Evolutionary conservation across 2,113 vertebrate species (phyloP).

Genomic region (Macroglossus sobrinus): DNA sequence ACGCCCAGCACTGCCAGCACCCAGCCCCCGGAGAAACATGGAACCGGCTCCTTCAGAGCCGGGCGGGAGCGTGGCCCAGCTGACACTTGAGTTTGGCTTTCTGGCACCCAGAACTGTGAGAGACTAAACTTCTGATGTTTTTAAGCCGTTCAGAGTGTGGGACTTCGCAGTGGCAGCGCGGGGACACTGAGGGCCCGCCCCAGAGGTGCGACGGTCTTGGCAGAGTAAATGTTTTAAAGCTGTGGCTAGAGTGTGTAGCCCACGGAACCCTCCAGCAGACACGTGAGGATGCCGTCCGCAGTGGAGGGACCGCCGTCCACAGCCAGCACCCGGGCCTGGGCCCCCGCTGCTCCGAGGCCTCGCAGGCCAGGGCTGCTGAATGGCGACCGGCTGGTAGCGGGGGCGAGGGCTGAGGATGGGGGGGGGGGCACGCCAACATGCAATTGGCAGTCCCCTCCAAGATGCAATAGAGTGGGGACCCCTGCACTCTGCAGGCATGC

Average conservation of each 20-base stretch:
- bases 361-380: rapidly evolving
- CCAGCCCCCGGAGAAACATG: neutral
- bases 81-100: neutral
- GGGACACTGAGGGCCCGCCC: neutral
- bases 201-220: rapidly evolving
- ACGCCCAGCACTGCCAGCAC: rapidly evolving
- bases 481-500: neutral
- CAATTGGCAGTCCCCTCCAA: rapidly evolving
- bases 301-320: rapidly evolving
- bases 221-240: neutral
- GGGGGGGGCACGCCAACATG: too few species aligned
- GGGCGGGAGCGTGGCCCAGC: neutral
- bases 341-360: rapidly evolving
- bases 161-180: neutral
- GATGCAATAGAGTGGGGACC: rapidly evolving
- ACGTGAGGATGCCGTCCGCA: neutral
- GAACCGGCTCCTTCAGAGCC: too few species aligned
- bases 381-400: rapidly evolving
- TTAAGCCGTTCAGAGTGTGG: neutral
- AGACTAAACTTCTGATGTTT: too few species aligned
- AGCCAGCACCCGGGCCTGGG: neutral
- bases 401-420: rapidly evolving
- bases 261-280: rapidly evolving
- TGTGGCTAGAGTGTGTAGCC: rapidly evolving
- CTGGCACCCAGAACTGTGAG: neutral